Evolutionary conservation across 2,797 vertebrate genomes (phyloP).

Genomic region (Sebastes paucispinis): DNA sequence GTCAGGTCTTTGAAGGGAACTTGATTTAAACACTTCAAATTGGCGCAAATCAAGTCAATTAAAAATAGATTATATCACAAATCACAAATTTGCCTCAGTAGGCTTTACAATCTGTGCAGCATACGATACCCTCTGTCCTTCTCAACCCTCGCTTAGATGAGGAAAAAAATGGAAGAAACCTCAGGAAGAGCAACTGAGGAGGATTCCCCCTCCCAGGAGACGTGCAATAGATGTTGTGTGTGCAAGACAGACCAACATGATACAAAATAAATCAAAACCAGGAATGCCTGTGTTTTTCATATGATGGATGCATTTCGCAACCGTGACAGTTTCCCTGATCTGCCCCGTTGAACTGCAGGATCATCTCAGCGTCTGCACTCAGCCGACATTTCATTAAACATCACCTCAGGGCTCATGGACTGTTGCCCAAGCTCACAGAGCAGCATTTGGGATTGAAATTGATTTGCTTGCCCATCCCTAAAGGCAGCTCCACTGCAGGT

Average conservation of each 20-base stretch:
- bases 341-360: background rate
- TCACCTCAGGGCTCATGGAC: slow-evolving; percentile 14
- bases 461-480: slow-evolving; percentile 18
- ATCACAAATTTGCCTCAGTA: background rate
- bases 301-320: background rate
- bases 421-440: slow-evolving; percentile 3
- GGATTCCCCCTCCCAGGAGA: background rate
- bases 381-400: slow-evolving; percentile 41
- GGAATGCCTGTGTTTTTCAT: background rate
- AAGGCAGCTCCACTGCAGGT: slow-evolving; percentile 33
- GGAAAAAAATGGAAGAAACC: background rate
- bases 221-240: background rate
- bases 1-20: background rate
- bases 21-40: background rate
- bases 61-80: background rate
- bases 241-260: background rate
- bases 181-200: background rate
- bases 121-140: background rate
- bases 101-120: background rate
- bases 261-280: background rate
- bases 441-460: slow-evolving; percentile 12
- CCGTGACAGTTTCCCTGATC: background rate
- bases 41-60: background rate
- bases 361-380: slow-evolving; percentile 1
- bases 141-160: background rate